Evolutionary conservation across 1,140 invertebrate species (phyloP), one percentile per base, ranked within the genome.

Genomic region (Bombus vancouverensis): DNA sequence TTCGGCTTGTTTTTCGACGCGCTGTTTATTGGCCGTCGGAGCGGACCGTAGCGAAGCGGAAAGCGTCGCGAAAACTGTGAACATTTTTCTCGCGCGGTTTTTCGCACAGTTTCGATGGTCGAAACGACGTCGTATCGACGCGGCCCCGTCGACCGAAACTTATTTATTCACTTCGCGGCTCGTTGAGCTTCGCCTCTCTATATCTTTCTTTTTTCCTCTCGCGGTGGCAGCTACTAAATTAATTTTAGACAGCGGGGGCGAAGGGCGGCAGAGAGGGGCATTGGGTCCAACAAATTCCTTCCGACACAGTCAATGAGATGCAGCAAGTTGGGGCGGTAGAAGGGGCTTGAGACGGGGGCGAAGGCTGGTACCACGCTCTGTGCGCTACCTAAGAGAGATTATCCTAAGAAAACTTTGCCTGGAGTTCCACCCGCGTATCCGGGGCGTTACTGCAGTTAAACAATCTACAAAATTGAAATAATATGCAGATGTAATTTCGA

Each of bases 401-500:
- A 90, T 90, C 89, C 91, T 90, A 91, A 91, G 90, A 89, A 92
- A 91, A 92, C 90, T 92, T 92, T 92, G 76, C 62, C 79, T 76
- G 34, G 72, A 80, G 87, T 90, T 87, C 72, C 47, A 13, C 59
- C 25, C 59, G 71, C 73, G 87, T 90, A 89, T 89, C 90, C 85
- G 81, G 74, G 75, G 84, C 85, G 89, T 84, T 90, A 90, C 82
- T 81, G 87, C 89, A 91, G 91, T 92, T 92, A 92, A 92, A 92
- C 91, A 91, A 92, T 92, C 91, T 92, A 89, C 89, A 92, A 91
- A 92, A 92, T 92, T 91, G 91, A 92, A 92, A 92, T 92, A 92
- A 92, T 92, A 92, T 92, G 91, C 91, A 92, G 91, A 92, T 92
- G 91, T 92, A 92, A 92, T 92, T 92, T 92, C 91, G 87, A 91